phyloP scores from a whole-genome alignment of 2,113 vertebrate genomes.

The Sarotherodon lohbergeri region DNA sequence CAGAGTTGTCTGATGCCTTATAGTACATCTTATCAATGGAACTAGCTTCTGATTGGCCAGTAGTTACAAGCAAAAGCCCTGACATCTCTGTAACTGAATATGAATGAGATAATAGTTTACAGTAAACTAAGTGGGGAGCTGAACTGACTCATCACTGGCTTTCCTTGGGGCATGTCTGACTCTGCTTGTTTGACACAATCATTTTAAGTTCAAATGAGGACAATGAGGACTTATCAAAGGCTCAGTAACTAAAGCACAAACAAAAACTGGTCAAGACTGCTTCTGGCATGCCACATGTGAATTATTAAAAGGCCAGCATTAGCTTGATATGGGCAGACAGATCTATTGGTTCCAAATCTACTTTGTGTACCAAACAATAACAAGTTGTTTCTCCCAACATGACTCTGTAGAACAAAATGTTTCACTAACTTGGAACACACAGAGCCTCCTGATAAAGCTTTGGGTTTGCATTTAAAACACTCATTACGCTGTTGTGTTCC shows the following conservation, averaged over 20 bases:
- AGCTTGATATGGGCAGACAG: background rate
- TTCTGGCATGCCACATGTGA: background rate
- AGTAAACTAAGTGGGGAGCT: background rate
- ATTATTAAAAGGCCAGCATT: background rate
- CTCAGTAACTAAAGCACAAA: background rate
- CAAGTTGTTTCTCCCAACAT: background rate
- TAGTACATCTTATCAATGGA: background rate
- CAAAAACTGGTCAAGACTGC: background rate
- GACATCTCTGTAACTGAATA: background rate
- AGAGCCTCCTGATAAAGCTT: conserved; percentile 30
- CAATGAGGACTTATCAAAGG: background rate
- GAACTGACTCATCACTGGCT: background rate
- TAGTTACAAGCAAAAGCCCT: background rate
- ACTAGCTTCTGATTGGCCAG: background rate
- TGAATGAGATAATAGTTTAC: background rate
- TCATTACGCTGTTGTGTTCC: conserved; percentile 19
- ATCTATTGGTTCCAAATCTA: background rate
- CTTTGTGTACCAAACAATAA: background rate
- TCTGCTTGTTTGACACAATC: background rate
- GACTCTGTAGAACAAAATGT: conserved; percentile 45
- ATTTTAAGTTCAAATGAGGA: background rate
- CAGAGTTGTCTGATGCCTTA: background rate
- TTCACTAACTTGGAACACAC: conserved; percentile 19
- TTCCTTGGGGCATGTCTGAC: background rate
- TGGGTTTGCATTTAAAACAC: conserved; percentile 19